Percentiles rank a stretch among this genome's conserved stretches.
Conservation (phyloP, 2,888 invertebrate genomes). For the Eupithecia vulgata region DNA sequence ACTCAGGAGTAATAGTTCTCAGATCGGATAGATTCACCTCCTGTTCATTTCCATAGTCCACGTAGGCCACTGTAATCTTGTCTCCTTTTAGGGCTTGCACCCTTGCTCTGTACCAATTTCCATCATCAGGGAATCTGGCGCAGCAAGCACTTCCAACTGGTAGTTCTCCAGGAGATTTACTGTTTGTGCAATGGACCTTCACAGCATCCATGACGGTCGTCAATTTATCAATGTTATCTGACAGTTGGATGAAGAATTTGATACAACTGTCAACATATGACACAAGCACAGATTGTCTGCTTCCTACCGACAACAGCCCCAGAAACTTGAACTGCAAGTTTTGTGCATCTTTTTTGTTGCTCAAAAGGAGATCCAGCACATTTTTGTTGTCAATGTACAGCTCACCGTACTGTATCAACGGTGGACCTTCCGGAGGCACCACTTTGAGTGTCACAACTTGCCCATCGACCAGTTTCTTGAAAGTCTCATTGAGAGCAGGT, state of each 20-base stretch:
- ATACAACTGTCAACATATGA: conserved; percentile 88
- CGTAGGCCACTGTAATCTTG: conserved; percentile 89
- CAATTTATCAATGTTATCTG: conserved; percentile 84
- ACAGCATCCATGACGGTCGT: conserved; percentile 88
- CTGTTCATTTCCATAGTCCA: conserved; percentile 98
- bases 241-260: conserved; percentile 89
- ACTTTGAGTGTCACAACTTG: conserved; percentile 87
- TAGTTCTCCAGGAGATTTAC: conserved; percentile 74
- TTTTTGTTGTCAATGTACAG: conserved; percentile 85
- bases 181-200: conserved; percentile 83
- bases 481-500: conserved; percentile 87
- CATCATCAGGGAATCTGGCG: conserved; percentile 91
- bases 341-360: conserved; percentile 64
- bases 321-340: conserved; percentile 73
- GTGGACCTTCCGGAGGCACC: conserved; percentile 87
- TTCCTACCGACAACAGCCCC: conserved; percentile 66
- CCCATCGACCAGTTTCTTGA: conserved; percentile 87
- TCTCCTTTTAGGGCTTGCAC: conserved; percentile 85
- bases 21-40: conserved; percentile 85
- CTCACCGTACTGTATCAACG: conserved; percentile 90
- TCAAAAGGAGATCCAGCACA: conserved; percentile 83
- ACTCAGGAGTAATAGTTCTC: conserved; percentile 86
- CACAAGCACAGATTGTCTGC: conserved; percentile 81
- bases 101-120: conserved; percentile 95
- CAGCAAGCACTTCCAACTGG: conserved; percentile 87